These are phyloP conservation scores for Chelonus insularis DNA, from an alignment of 1,140 invertebrate species.

Conservation along the genomic window DNA sequence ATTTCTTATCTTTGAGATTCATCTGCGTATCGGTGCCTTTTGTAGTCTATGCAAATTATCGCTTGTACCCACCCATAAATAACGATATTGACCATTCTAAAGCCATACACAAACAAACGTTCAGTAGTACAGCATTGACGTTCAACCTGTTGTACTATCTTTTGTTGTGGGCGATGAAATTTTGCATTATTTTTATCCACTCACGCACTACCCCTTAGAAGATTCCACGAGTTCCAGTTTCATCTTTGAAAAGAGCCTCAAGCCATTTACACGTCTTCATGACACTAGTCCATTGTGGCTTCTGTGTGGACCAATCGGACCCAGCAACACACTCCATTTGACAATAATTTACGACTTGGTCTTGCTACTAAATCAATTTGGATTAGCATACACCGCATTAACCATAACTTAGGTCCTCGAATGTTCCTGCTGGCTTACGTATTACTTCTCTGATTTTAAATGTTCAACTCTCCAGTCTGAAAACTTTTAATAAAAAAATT, in stretches of 20 bases:
- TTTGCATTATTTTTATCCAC: too few species aligned
- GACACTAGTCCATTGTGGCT: conserved; percentile 22
- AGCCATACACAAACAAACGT: conserved; percentile 12
- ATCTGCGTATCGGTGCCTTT: conserved; percentile 51
- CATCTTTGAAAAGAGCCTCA: background rate
- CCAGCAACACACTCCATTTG: conserved; percentile 16
- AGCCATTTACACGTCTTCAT: conserved; percentile 14
- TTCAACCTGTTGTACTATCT: conserved; percentile 1
- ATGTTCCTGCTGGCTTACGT: conserved; percentile 1
- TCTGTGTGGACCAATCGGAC: conserved; percentile 35
- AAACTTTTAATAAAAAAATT: background rate
- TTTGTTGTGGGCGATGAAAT: background rate
- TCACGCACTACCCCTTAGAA: too few species aligned
- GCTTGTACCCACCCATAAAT: conserved; percentile 45
- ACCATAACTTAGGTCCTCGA: conserved; percentile 43
- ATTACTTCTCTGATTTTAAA: background rate
- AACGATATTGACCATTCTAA: conserved; percentile 46
- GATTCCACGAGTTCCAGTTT: conserved; percentile 4
- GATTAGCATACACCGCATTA: conserved; percentile 53
- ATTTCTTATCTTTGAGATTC: conserved; percentile 43
- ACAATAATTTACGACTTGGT: conserved; percentile 43
- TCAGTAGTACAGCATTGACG: conserved; percentile 3
- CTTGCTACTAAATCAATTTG: conserved; percentile 52
- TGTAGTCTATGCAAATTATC: conserved; percentile 53
- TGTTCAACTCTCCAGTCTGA: background rate